Base-by-base conservation (phyloP, 2,797 vertebrate species). In the Pogonophryne albipinna region DNA sequence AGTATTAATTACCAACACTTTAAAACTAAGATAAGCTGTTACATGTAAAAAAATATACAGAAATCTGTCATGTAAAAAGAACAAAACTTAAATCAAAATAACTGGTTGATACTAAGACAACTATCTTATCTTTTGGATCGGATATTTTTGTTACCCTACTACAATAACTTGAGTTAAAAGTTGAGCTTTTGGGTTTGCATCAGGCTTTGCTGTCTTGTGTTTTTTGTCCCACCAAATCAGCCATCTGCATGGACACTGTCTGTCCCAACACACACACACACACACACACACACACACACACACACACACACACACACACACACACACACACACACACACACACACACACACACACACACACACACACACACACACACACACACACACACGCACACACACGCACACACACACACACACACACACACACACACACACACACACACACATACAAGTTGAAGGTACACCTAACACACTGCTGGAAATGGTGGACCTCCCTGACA, bases 201-300 rank as follows among this genome's bases (percentile, higher is more conserved):
- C 68, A 79, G 71, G 74, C 83, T 91, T 53, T 65, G 79, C 78
- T 74, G 74, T 50, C 38, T 16, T 53, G 9, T 85, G 57, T 85
- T 80, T 85, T 80, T 70, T 71, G 71, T 85, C 34, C 58, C 79
- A 89, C 71, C 74, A 75, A 38, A 71, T 89, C 76, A 75, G 69
- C 85, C 84, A 71, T 79, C 86, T 95, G 94, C 94, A 95, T 95
- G 94, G 74, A 51, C 80, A 87, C 79, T 56, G 61, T 89, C 62
- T 69, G 58, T 85, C 64, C 67, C 61, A 14, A 42, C 52, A 66
- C 34, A 6, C 34, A 38, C 34, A 38, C 4, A 45, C 47, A 47
- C 38, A 38, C 45, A 57, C 46, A 52, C 5, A 42, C 2, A 57
- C 41, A 69, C 34, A 64, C 34, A 6, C 34, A 34, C 34, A 34